Conservation (phyloP, 2,888 invertebrate species). For the Morpho helenor region DNA sequence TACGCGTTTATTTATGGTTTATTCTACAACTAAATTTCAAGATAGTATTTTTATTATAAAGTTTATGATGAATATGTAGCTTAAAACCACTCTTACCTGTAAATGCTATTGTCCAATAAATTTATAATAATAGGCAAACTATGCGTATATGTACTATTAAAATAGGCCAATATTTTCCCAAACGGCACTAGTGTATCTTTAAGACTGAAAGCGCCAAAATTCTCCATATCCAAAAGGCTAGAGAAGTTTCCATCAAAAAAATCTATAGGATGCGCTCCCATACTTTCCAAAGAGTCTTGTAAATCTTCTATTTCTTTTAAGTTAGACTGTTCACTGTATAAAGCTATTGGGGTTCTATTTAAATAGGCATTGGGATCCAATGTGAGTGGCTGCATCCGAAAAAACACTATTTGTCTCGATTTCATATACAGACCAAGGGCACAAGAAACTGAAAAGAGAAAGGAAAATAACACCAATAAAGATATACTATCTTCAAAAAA, state of each 20-base stretch:
- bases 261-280: slow-evolving; percentile 62
- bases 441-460: slow-evolving; percentile 73
- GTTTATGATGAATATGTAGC: too few species aligned
- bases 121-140: slow-evolving; percentile 87
- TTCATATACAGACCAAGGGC: slow-evolving; percentile 83
- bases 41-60: too few species aligned
- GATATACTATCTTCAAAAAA: too few species aligned
- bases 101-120: slow-evolving; percentile 84
- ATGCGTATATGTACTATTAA: slow-evolving; percentile 90
- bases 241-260: slow-evolving; percentile 84
- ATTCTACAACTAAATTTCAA: too few species aligned
- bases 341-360: slow-evolving; percentile 78
- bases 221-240: slow-evolving; percentile 80
- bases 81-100: slow-evolving; percentile 73
- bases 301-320: slow-evolving; percentile 55
- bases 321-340: slow-evolving; percentile 77
- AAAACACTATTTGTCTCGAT: slow-evolving; percentile 80
- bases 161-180: slow-evolving; percentile 81
- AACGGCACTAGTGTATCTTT: slow-evolving; percentile 73
- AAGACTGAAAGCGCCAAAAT: slow-evolving; percentile 83
- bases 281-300: slow-evolving; percentile 51
- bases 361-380: slow-evolving; percentile 82
- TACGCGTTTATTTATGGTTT: too few species aligned
- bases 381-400: slow-evolving; percentile 81
- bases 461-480: too few species aligned